Evolutionary conservation across 2,888 invertebrate species (phyloP), one percentile per base, ranked within the genome.

Genomic region (Alloscopus bannaensis): DNA sequence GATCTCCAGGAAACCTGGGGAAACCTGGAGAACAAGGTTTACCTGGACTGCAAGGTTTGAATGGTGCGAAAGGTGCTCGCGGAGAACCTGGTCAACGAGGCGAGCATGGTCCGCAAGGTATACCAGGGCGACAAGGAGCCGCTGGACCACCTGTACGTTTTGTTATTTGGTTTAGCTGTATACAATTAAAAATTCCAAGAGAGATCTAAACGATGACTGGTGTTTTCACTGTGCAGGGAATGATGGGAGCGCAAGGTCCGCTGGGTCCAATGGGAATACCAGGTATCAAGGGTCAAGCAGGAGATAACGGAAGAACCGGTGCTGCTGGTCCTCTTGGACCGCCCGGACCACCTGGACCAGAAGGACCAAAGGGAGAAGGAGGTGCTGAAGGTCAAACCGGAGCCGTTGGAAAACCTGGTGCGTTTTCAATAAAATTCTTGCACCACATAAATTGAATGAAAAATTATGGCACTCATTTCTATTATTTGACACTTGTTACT

Each of bases 41-140:
- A 8, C 90, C 90, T 81, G 93, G 94, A 6, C 87, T 89, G 47
- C 88, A 89, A 52, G 92, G 92, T 24, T 88, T 92, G 80, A 89
- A 91, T 6, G 95, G 95, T 31, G 90, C 91, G 0, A 94, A 94
- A 87, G 95, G 95, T 22, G 91, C 91, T 8, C 90, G 94, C 81
- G 95, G 95, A 22, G 94, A 94, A 88, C 89, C 92, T 50, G 95
- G 95, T 6, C 88, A 90, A n/a, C 91, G 94, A 87, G 95, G 95
- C 69, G 94, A 94, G 85, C 87, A 90, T 36, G 95, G 95, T 24
- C 89, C 92, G 70, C 91, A 91, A 88, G 95, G 95, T n/a, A 90
- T 93, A 26, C 93, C 93, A 8, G 95, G 95, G 76, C 89, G 94
- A 83, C 93, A 93, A 1, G 95, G 95, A 87, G 93, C 93, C 87